Evolutionary conservation across 2,113 vertebrate genomes (phyloP), one percentile per base, ranked within the genome.

Genomic region (Trematocara zebra): DNA sequence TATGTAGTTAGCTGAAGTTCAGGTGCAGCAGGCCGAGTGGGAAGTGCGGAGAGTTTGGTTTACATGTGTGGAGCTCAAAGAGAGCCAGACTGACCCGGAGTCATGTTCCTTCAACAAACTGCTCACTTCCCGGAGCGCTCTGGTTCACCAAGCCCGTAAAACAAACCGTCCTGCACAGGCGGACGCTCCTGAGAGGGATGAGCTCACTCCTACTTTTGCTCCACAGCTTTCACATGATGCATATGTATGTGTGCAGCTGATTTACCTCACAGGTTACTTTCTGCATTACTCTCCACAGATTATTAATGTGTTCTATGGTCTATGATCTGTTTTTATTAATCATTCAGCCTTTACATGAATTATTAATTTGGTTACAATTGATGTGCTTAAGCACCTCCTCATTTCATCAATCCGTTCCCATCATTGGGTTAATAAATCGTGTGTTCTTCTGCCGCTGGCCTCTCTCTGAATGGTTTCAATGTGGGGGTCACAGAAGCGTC

Each of bases 1-100:
- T 90, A 95, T 93, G 84, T 87, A 51, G 90, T 92, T 82, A 87
- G 83, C 87, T 35, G 57, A 15, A 89, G 85, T 87, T 91, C 87
- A 83, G 94, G 90, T 93, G 92, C 61, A 64, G 78, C 78, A 47
- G 80, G 44, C 69, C 3, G 6, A 26, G 20, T 52, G 56, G 57
- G 64, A 42, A 79, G 23, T 3, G 4, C 20, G 23, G 23, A 74
- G 20, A 74, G 23, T 49, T 47, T 76, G 69, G 26, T 76, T 26
- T 76, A 28, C 26, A 28, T 18, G 20, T 47, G 20, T 12, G 54
- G 56, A 85, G 61, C 86, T 31, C 78, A 83, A 53, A 12, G 37
- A 76, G 53, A 84, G 40, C 52, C 40, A 35, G 87, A 57, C 53
- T 9, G 57, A 20, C 40, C 26, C 10, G 6, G 47, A 35, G 18